Conservation (phyloP, 64 coral and sea anemone species). For the Porites lutea region DNA sequence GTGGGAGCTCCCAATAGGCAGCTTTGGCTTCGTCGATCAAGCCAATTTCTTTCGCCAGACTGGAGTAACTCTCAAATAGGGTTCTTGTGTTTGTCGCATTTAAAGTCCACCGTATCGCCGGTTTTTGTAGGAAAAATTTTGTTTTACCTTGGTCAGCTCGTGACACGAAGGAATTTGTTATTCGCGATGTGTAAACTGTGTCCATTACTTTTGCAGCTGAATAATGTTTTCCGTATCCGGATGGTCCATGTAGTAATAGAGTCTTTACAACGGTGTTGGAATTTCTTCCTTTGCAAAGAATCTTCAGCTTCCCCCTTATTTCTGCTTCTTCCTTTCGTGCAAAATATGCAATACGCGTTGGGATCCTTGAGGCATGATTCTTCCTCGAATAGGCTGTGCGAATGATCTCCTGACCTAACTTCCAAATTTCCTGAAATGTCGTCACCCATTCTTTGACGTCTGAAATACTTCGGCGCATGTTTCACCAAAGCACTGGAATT, state of each 20-base stretch:
- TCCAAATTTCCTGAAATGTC: too few relatives aligned
- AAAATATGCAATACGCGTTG: background rate
- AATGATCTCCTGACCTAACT: background rate
- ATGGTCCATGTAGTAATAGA: background rate
- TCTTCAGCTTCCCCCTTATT: background rate
- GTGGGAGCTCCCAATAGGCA: background rate
- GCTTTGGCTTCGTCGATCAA: background rate
- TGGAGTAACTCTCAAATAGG: constrained; percentile 1
- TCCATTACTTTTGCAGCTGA: constrained; percentile 7
- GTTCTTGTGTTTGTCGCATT: background rate
- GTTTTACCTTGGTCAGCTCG: background rate
- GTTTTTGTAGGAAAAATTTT: background rate
- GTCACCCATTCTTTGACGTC: background rate
- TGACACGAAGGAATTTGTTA: too few relatives aligned
- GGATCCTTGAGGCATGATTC: background rate
- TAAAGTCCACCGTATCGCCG: background rate
- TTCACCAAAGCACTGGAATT: too few relatives aligned
- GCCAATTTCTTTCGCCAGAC: constrained; percentile 21
- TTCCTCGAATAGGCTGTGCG: background rate
- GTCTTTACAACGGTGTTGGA: background rate
- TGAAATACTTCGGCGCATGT: too few relatives aligned
- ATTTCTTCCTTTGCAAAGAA: background rate
- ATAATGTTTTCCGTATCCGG: background rate
- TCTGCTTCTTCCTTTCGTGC: background rate
- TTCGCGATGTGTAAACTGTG: background rate